Evolutionary conservation across 2,888 invertebrate genomes (phyloP).

Genomic region (Cacoxenus indagator): DNA sequence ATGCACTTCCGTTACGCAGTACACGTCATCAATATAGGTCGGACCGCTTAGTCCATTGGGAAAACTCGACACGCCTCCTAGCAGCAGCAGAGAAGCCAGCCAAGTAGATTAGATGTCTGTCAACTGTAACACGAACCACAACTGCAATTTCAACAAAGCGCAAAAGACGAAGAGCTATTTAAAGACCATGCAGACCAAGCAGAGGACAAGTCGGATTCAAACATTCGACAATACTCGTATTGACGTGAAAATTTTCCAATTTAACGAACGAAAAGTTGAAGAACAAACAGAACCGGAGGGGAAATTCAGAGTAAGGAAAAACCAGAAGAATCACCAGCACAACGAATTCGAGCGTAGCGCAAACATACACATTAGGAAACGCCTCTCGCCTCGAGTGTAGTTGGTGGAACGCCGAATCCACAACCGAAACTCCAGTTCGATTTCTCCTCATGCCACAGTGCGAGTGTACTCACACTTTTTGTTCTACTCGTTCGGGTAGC

Average conservation of each 20-base stretch:
- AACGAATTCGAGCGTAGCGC: slow-evolving; percentile 20
- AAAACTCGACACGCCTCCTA: not conserved
- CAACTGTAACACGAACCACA: not conserved
- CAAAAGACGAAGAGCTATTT: not conserved
- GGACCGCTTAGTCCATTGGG: not conserved
- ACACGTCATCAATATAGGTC: not conserved
- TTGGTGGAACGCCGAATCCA: too few relatives aligned
- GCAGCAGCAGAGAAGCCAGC: not conserved
- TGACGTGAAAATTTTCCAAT: not conserved
- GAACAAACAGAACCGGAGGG: not conserved
- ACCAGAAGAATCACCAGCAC: slow-evolving; percentile 16
- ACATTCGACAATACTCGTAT: not conserved
- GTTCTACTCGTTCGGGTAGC: not conserved
- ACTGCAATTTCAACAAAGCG: not conserved
- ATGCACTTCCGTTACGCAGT: slow-evolving; percentile 1
- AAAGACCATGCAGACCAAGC: not conserved
- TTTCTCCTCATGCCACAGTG: not conserved
- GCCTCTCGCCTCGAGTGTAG: slow-evolving; percentile 13
- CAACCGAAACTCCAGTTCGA: not conserved
- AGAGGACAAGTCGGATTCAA: not conserved
- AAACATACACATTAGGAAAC: slow-evolving; percentile 24
- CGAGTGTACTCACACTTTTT: not conserved
- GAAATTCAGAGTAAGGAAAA: not conserved
- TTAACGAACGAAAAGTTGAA: not conserved
- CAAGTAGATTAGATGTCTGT: not conserved